Evolutionary conservation across 2,113 vertebrate species (phyloP).

Genomic region (Catagonus wagneri): DNA sequence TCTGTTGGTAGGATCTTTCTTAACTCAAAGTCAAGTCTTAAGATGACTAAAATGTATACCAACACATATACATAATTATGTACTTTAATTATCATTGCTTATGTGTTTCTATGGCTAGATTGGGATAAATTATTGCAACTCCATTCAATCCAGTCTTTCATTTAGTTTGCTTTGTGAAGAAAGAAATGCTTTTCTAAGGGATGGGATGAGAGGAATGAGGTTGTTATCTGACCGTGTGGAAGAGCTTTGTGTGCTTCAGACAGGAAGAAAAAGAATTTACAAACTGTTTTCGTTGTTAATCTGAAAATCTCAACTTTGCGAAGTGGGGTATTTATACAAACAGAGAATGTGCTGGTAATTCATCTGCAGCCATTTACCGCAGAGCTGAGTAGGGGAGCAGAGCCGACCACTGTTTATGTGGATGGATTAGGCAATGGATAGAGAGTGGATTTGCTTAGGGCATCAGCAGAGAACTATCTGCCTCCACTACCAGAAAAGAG

Average conservation of each 20-base stretch:
- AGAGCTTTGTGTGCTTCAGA: not conserved
- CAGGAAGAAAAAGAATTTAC: conserved; percentile 11
- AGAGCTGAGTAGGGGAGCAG: not conserved
- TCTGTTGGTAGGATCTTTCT: not conserved
- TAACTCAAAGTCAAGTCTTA: conserved; percentile 32
- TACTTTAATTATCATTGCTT: conserved; percentile 28
- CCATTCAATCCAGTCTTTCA: not conserved
- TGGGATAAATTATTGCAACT: not conserved
- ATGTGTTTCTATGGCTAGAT: not conserved
- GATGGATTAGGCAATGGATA: not conserved
- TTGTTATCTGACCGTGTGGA: not conserved
- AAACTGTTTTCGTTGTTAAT: conserved; percentile 40
- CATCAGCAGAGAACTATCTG: not conserved
- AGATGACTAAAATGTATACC: conserved; percentile 5
- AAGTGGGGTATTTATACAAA: not conserved
- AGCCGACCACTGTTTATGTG: not conserved
- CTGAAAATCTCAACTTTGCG: conserved; percentile 31
- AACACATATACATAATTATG: not conserved
- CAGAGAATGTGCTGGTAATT: not conserved
- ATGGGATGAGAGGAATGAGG: not conserved
- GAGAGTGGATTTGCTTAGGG: not conserved
- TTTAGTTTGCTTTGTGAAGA: conserved; percentile 27
- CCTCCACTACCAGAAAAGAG: not conserved
- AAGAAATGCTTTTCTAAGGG: not conserved
- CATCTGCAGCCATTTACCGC: not conserved